Evolutionary conservation across 2,797 vertebrate genomes (phyloP).

Genomic region (Bovichtus diacanthus): DNA sequence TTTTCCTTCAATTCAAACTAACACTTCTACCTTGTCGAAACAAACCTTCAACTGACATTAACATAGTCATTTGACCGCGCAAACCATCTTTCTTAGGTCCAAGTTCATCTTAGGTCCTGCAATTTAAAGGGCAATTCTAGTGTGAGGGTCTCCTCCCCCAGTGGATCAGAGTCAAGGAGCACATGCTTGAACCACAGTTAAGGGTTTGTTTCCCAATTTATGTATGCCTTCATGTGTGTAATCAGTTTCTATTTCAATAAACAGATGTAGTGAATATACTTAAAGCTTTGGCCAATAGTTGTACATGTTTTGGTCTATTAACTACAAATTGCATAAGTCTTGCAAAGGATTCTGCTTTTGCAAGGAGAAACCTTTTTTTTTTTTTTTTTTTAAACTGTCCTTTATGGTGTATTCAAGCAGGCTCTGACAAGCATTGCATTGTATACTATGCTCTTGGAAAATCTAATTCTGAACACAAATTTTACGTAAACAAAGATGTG

Average conservation of each 20-base stretch:
- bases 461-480: conserved; percentile 13
- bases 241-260: conserved; percentile 9
- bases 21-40: conserved; percentile 11
- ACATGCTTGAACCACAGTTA: neutral
- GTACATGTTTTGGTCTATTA: conserved; percentile 43
- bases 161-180: neutral
- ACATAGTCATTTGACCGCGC: neutral
- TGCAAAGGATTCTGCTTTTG: neutral
- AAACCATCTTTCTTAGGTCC: neutral
- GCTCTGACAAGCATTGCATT: neutral
- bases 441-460: neutral
- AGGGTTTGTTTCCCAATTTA: neutral
- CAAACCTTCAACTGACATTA: conserved; percentile 18
- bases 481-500: neutral
- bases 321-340: conserved; percentile 17
- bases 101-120: neutral
- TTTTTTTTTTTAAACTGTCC: neutral
- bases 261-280: conserved; percentile 15
- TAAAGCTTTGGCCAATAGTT: conserved; percentile 33
- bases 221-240: neutral
- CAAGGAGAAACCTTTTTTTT: neutral
- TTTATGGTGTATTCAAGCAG: neutral
- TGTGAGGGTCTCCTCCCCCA: neutral
- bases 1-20: conserved; percentile 43
- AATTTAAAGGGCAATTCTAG: conserved; percentile 12